Evolutionary conservation across 2,113 vertebrate genomes (phyloP).

Genomic region (Heterotis niloticus): DNA sequence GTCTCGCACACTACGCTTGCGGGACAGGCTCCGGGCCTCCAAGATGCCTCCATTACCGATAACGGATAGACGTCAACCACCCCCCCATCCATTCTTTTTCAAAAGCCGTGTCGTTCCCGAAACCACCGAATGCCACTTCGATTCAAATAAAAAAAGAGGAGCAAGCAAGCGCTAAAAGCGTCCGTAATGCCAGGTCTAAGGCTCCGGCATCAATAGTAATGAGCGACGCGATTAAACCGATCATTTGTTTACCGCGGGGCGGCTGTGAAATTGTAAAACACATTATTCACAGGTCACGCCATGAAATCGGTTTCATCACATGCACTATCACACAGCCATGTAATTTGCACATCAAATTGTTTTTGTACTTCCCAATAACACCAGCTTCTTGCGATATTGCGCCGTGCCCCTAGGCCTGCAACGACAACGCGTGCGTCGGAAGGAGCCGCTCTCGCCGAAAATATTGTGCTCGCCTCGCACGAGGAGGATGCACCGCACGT

Average conservation of each 20-base stretch:
- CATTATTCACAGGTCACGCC: background rate
- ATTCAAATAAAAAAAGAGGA: no score
- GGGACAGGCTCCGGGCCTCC: no score
- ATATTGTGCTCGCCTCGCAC: background rate
- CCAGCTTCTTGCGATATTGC: background rate
- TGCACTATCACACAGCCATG: background rate
- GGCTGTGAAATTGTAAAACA: background rate
- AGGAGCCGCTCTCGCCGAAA: background rate
- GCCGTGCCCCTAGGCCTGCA: background rate
- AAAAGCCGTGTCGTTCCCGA: no score
- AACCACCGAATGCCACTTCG: no score
- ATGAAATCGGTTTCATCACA: background rate
- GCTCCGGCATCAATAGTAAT: no score
- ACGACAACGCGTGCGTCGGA: background rate
- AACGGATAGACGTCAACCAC: no score
- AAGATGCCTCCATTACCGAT: no score
- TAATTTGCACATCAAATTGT: background rate
- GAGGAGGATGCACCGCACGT: background rate
- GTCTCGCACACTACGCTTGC: no score
- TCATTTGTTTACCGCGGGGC: background rate
- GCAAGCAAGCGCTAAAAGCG: no score
- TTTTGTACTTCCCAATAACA: background rate
- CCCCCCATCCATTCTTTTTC: no score
- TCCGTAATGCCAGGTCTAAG: no score
- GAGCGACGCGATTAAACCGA: no score